Evolutionary conservation across 2,888 invertebrate genomes (phyloP).

Genomic region (Hipparchia semele): DNA sequence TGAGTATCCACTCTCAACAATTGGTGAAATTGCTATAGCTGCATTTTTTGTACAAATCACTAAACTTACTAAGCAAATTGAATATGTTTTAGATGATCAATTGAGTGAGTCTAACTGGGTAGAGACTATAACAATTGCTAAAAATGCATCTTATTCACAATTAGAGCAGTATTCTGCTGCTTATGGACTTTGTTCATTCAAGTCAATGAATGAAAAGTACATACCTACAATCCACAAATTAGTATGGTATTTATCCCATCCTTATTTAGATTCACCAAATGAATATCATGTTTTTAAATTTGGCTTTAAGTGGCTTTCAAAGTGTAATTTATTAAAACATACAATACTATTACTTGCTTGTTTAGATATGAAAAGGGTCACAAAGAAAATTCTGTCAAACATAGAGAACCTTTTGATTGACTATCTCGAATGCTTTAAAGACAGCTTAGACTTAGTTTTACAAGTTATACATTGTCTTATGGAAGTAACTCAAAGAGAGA

Average conservation of each 20-base stretch:
- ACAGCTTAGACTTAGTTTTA: conserved; percentile 51
- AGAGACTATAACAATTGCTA: conserved; percentile 64
- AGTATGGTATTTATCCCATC: conserved; percentile 73
- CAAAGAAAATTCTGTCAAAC: conserved; percentile 50
- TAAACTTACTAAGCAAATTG: conserved; percentile 68
- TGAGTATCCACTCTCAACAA: conserved; percentile 53
- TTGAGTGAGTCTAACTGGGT: conserved; percentile 61
- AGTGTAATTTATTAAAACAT: conserved; percentile 57
- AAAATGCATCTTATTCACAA: conserved; percentile 54
- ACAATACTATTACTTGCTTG: conserved; percentile 65
- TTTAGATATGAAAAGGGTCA: conserved; percentile 60
- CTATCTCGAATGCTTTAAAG: conserved; percentile 39
- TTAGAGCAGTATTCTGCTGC: conserved; percentile 57
- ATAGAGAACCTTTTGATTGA: conserved; percentile 52
- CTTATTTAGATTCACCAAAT: conserved; percentile 57
- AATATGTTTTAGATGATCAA: conserved; percentile 59
- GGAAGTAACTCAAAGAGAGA: conserved; percentile 41
- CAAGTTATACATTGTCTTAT: conserved; percentile 61
- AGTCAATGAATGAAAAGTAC: conserved; percentile 58
- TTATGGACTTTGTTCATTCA: conserved; percentile 64
- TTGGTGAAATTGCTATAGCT: conserved; percentile 61
- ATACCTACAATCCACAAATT: conserved; percentile 60
- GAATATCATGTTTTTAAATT: conserved; percentile 69
- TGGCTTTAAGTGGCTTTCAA: conserved; percentile 64
- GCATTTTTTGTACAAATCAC: conserved; percentile 71